Base-by-base conservation (phyloP, 2,888 invertebrate species). In the Idaea straminata region DNA sequence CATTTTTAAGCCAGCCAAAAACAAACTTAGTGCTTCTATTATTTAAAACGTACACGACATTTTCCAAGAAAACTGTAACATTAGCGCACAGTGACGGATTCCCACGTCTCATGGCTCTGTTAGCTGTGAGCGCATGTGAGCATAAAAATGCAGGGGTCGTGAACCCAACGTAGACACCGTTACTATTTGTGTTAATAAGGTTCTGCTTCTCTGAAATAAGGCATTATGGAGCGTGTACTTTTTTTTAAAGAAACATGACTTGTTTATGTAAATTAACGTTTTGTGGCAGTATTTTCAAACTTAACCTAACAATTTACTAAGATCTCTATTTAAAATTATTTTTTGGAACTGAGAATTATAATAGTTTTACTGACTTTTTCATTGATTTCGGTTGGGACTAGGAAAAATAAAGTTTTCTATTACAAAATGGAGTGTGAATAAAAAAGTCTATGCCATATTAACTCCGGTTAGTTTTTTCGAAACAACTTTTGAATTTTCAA, bases 141-240 rank as follows among this genome's bases (percentile, higher is more conserved):
- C 69, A 68, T 73, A 72, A 73, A 73, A 73, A 71, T 72, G 68
- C 61, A 15, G 61, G 62, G 73, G 70, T 71, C 73, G 66, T 72
- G 73, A 70, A 68, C 73, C 63, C 66, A 58, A 36, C 34, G 61
- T 16, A 62, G 63, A 62, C 62, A 64, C 64, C 64, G 64, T 62
- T 70, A 66, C 62, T 62, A 59, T 61, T 61, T 38, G 61, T 63
- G 59, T 62, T 64, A 60, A 10, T 59, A 57, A 63, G 47, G 47
- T 10, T 61, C 63, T 38, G 25, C 36, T 15, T 62, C 35, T 47
- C 47, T 47, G 47, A 47, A 47, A 7, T 47, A 47, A 47, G 47
- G 47, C 47, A 47, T 47, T 47, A 47, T 10, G 47, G 13, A 47
- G 47, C 47, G 47, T 47, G 47, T 47, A 13, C 47, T 47, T 47